Evolutionary conservation across 2,888 invertebrate species (phyloP), one percentile per base, ranked within the genome.

Genomic region (Eristalinus aeneus): DNA sequence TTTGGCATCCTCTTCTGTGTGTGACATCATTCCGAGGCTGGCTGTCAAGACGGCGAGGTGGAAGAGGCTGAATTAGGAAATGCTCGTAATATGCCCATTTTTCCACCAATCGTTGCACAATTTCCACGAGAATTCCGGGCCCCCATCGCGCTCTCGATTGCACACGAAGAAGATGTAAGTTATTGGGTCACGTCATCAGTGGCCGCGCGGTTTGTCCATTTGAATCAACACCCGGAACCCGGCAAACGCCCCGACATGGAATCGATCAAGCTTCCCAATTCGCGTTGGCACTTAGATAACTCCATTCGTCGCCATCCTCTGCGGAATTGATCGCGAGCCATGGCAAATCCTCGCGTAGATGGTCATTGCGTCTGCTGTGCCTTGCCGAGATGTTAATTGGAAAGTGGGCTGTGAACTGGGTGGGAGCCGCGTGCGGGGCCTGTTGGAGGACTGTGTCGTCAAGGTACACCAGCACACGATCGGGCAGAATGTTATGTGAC

Each of bases 161-260:
- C 22, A 22, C 16, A 4, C 6, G 32, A 56, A 34, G 79, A 71
- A 71, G 65, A 72, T 72, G 39, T 68, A 75, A 84, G 80, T 80
- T 80, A 85, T 85, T 80, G 72, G 84, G 84, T 85, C 80, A 76
- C 58, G 23, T 23, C n/a, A 23, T 16, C n/a, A 34, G 22, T 68
- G 16, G 39, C 53, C 36, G 32, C 32, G 34, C 22, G n/a, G 20
- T 16, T 53, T 61, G 36, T 46, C 75, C 60, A 60, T 73, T 58
- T 73, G 27, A 32, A 67, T 72, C 68, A 54, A 16, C n/a, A 75
- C 84, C 80, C 75, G 84, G 80, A 80, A 85, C 75, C 67, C 60
- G 46, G 20, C 16, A 46, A 31, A 67, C 23, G 72, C 16, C 32
- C 71, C 46, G 46, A 72, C 64, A 53, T 31, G 46, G 27, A 63